Evolutionary conservation across 1,140 invertebrate genomes (phyloP).

Genomic region (Xylocopa sonorina): DNA sequence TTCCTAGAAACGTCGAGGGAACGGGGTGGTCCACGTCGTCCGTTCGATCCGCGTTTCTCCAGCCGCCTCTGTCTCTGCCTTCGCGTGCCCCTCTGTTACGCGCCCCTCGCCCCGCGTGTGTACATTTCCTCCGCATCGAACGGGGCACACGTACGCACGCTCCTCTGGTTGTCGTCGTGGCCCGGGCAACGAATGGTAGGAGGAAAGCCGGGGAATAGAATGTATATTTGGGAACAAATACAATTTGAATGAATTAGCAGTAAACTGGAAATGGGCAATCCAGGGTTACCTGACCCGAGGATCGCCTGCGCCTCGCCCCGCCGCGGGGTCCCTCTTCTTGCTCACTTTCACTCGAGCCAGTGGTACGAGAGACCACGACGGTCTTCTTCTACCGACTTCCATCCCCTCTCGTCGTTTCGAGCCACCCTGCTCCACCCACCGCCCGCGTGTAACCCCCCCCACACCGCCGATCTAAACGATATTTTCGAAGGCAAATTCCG

Average conservation of each 20-base stretch:
- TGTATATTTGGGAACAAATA: constrained; percentile 77
- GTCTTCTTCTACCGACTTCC: background rate
- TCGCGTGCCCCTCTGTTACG: too few species aligned
- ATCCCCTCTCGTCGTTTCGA: constrained; percentile 21
- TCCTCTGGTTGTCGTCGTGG: background rate
- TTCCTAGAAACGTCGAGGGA: constrained; percentile 34
- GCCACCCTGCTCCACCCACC: background rate
- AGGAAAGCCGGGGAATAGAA: constrained; percentile 61
- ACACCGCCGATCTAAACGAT: constrained; percentile 63
- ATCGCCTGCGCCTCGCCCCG: constrained; percentile 44
- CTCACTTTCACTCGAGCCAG: constrained; percentile 34
- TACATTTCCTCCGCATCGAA: background rate
- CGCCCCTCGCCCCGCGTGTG: too few species aligned
- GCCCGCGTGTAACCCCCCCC: constrained; percentile 5
- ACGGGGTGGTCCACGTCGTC: constrained; percentile 15
- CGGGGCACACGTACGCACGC: background rate
- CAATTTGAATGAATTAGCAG: constrained; percentile 81
- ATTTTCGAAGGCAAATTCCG: constrained; percentile 65
- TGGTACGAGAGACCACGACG: background rate
- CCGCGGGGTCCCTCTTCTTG: background rate
- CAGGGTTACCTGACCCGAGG: constrained; percentile 64
- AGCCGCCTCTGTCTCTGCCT: background rate
- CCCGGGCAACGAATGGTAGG: constrained; percentile 22
- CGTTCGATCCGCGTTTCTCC: constrained; percentile 17
- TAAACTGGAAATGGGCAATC: constrained; percentile 76